Evolutionary conservation across 2,113 vertebrate species (phyloP), one percentile per base, ranked within the genome.

Genomic region (Xiphias gladius): DNA sequence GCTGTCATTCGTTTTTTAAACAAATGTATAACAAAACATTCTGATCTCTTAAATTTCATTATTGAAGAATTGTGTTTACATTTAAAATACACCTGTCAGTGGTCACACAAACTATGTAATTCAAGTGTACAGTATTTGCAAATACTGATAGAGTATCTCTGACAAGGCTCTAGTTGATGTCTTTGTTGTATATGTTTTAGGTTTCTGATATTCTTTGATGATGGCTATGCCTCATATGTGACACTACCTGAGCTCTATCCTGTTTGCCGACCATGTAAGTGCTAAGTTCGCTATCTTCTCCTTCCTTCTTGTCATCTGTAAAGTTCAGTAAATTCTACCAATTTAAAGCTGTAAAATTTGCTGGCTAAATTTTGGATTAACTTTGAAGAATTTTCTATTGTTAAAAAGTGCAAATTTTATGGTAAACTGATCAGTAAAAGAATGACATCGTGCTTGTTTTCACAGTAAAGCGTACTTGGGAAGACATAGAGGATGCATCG

Each of bases 201-300:
- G 91, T 99, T 97, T 86, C 94, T 99, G 68, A 99, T 99, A 80
- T 99, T 99, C 90, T 99, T 99, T 0, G 98, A 99, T 3, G 98
- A 99, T 0, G 98, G 98, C 3, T 99, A 99, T 0, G 98, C 98
- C 1, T 99, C 98, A 0, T 99, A 99, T 1, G 98, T 99, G 59
- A 96, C 95, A 6, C 95, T 97, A 55, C 96, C 97, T 30, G 98
- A 99, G 79, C 96, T 99, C 11, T 98, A 97, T 88, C 96, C 97
- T 0, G 87, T 99, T 75, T 99, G 98, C 87, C 91, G 97, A 77
- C 97, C 98, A 10, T 0, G 98, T 99, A 94, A 97, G 97, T 79
- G 14, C 4, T 24, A 20, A 12, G 65, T 80, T 43, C 9, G 41
- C 30, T 26, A 0, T 61, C 22, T 72, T 35, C 9, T 65, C 39